phyloP scores from a whole-genome alignment of 2,888 invertebrate species.

The Chelonus formosanus region DNA sequence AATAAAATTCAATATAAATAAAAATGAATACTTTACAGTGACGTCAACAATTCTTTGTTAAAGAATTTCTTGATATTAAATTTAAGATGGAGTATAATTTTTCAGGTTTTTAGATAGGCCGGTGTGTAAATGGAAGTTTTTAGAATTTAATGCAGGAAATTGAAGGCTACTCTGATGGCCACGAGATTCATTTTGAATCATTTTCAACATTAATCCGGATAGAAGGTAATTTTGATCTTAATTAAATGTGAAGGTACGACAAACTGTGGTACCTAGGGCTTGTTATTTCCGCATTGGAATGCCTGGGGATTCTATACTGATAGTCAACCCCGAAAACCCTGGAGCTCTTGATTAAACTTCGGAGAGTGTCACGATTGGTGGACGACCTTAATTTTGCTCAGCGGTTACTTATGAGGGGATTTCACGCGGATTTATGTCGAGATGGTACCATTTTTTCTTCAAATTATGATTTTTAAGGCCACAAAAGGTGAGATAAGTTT shows the following conservation, averaged over 20 bases:
- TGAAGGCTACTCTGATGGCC: no score
- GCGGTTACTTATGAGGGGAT: slow-evolving; percentile 3
- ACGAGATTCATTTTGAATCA: slow-evolving; percentile 11
- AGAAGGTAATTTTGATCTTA: slow-evolving; percentile 3
- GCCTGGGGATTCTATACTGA: not conserved
- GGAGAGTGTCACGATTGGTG: slow-evolving; percentile 10
- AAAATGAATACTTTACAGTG: no score
- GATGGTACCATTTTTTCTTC: not conserved
- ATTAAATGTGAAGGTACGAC: slow-evolving; percentile 2
- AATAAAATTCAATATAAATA: no score
- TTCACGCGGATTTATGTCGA: slow-evolving; percentile 2
- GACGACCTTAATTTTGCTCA: slow-evolving; percentile 1
- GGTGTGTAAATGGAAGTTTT: no score
- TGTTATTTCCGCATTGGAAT: slow-evolving; percentile 6
- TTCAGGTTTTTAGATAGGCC: no score
- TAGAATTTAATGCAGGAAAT: no score
- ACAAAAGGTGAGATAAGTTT: no score
- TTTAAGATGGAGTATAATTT: no score
- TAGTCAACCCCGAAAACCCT: not conserved
- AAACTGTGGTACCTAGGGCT: not conserved
- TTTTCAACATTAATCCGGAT: not conserved
- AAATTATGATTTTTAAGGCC: not conserved
- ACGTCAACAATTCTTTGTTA: no score
- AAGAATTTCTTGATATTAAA: no score
- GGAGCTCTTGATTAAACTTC: slow-evolving; percentile 12